phyloP scores from a whole-genome alignment of 2,113 vertebrate genomes.

The Phyllostomus discolor region DNA sequence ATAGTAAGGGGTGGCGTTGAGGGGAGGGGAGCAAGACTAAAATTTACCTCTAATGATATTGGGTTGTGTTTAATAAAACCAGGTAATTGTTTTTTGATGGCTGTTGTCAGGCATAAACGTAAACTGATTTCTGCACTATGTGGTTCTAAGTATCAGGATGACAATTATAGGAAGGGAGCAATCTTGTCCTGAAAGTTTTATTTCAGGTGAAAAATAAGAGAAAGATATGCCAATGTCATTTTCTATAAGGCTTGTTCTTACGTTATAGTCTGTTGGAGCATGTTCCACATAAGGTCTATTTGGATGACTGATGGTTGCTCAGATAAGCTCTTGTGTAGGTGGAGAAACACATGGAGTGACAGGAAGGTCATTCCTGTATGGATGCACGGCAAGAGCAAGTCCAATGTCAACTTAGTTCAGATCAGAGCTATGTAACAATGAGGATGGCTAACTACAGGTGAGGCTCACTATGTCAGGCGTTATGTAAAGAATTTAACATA shows the following conservation, averaged over 20 bases:
- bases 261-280: background rate
- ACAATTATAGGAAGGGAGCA: background rate
- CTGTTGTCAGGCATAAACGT: background rate
- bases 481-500: background rate
- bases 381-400: background rate
- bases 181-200: background rate
- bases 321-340: background rate
- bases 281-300: background rate
- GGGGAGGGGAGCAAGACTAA: background rate
- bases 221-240: background rate
- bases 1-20: background rate
- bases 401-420: background rate
- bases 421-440: background rate
- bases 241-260: background rate
- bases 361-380: background rate
- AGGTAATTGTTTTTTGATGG: background rate
- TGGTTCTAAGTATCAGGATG: background rate
- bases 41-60: background rate
- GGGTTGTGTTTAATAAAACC: background rate
- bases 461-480: background rate
- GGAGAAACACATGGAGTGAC: background rate
- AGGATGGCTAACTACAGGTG: background rate
- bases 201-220: background rate
- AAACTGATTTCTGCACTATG: background rate
- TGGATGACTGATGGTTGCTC: background rate